Conservation (phyloP, 2,113 vertebrate species). For the Morone saxatilis region DNA sequence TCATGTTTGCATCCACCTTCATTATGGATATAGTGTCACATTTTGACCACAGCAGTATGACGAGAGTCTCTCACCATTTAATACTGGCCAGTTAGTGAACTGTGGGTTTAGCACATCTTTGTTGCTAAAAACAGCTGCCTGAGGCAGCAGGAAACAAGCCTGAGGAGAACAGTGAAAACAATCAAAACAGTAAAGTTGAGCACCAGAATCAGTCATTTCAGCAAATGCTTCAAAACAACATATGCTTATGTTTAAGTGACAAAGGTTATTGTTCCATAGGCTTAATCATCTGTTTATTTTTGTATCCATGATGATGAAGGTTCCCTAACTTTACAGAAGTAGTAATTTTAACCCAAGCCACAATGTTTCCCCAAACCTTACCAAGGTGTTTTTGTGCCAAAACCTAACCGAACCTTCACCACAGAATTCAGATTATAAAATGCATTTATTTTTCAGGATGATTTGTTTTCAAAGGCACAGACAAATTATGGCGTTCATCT, state of each 20-base stretch:
- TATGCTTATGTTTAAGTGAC: background rate
- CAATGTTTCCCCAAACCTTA: background rate
- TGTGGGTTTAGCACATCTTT: background rate
- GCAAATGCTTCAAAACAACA: background rate
- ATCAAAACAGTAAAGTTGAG: background rate
- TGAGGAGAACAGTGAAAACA: background rate
- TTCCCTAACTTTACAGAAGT: background rate
- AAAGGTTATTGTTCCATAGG: background rate
- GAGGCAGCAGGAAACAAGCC: background rate
- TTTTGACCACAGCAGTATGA: background rate
- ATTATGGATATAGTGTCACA: background rate
- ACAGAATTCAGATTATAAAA: background rate
- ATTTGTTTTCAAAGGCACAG: background rate
- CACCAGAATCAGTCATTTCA: background rate
- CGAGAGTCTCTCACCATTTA: background rate
- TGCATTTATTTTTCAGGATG: background rate
- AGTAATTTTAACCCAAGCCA: background rate
- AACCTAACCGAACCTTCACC: background rate
- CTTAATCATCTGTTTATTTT: conserved; percentile 1
- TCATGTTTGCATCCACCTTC: background rate
- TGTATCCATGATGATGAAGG: background rate
- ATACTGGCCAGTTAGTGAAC: background rate
- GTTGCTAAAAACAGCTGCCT: background rate
- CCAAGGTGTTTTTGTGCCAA: background rate
- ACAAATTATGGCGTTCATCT: background rate